Conservation (phyloP, 2,797 vertebrate genomes). For the Syngnathus rostellatus region DNA sequence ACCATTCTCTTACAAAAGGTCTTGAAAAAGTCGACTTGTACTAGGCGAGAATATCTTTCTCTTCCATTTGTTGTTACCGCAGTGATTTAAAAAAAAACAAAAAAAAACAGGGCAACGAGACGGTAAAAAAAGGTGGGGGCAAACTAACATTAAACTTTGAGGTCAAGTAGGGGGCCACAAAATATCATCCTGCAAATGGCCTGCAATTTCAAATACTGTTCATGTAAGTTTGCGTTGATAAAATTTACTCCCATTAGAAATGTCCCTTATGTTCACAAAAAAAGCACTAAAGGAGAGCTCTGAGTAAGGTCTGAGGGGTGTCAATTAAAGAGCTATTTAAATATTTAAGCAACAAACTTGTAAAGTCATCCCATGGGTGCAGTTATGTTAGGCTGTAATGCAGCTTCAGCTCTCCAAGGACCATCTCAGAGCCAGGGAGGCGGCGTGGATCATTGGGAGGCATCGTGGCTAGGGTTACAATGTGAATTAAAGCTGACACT, state of each 20-base stretch:
- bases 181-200: no score
- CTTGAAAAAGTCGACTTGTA: no score
- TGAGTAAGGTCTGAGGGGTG: slow-evolving; percentile 49
- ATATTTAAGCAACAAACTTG: slow-evolving; percentile 72
- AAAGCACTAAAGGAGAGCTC: slow-evolving; percentile 30
- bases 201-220: no score
- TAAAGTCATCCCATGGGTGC: slow-evolving; percentile 66
- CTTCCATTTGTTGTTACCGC: no score
- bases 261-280: slow-evolving; percentile 31
- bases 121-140: no score
- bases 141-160: no score
- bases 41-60: no score
- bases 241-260: slow-evolving; percentile 9
- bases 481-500: slow-evolving; percentile 86
- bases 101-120: no score
- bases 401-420: slow-evolving; percentile 68
- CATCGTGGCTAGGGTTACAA: slow-evolving; percentile 76
- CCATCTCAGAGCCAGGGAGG: slow-evolving; percentile 64
- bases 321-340: slow-evolving; percentile 72
- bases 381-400: slow-evolving; percentile 62
- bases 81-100: no score
- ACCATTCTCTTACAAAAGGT: no score
- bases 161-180: no score
- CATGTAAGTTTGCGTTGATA: not conserved
- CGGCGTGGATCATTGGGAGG: slow-evolving; percentile 64